Base-by-base conservation (phyloP, 2,888 invertebrate genomes). In the Dendrolimus pini region DNA sequence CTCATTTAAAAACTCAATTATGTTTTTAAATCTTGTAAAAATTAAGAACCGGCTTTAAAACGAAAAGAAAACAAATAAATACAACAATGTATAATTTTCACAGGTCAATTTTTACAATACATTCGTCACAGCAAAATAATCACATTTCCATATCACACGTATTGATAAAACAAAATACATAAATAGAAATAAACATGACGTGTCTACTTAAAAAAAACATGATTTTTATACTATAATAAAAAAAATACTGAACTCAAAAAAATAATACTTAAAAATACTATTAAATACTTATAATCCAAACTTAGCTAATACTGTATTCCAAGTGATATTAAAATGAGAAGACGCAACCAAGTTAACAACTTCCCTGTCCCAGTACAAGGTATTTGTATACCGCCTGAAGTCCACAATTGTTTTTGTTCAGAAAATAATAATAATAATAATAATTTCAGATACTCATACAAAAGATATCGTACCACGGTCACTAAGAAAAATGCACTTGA, bases 51-150 rank as follows among this genome's bases (percentile, higher is more conserved):
- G 18, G 18, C 18, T 3, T 18, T 18, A 58, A 57, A 56, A 42
- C 13, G 30, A 54, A 54, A 54, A 54, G 30, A 9, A 54, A 54
- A 54, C 9, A 54, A 54, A 54, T 14, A 54, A 54, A 54, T 18
- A 10, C 6, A n/a, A 54, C 6, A 30, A 30, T 30, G 30, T 30
- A 30, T 30, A 30, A 30, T 30, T 30, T 30, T 30, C 30, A 30
- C 30, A 30, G 30, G 30, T 30, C 3, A 30, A 6, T 30, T 30
- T 30, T 55, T 47, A 58, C 61, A 59, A 76, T 70, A 80, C 62
- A 78, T 75, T 59, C 64, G 82, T 89, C 89, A 89, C 89, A 89
- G 88, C 87, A 86, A 86, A 77, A 75, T 74, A 84, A 89, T 89
- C 89, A 89, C 89, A 82, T 56, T 47, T 47, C 78, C 63, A 85